These are phyloP conservation scores for Antechinus stuartii DNA, from an alignment of 2,113 vertebrate genomes.

Conservation along the genomic window DNA sequence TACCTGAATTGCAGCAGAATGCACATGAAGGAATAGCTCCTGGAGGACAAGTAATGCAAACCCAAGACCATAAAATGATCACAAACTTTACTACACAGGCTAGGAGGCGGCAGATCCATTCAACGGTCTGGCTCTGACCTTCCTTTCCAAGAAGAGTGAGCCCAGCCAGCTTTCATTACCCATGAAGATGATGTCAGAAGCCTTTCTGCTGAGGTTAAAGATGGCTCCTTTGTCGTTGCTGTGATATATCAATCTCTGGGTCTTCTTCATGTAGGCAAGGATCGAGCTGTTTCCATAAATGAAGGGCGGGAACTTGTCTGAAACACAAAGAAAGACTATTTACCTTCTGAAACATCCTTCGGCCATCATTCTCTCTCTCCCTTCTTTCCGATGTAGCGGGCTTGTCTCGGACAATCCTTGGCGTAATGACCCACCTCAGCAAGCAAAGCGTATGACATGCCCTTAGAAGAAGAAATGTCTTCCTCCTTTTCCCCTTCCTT, in stretches of 20 bases:
- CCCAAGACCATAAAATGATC: neutral
- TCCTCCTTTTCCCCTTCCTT: neutral
- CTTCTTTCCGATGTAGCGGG: neutral
- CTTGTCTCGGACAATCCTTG: neutral
- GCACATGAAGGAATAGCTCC: neutral
- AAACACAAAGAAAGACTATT: conserved; percentile 33
- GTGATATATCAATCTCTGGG: neutral
- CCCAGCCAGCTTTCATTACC: conserved; percentile 51
- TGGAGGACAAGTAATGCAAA: neutral
- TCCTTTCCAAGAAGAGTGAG: neutral
- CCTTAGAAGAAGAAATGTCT: neutral
- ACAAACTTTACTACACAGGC: neutral
- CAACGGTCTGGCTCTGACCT: conserved; percentile 8
- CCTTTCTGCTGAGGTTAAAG: conserved; percentile 37
- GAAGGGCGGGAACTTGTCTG: conserved; percentile 67
- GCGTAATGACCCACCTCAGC: neutral
- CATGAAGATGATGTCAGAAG: conserved; percentile 7
- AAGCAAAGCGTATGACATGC: neutral
- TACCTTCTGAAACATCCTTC: neutral
- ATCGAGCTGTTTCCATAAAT: neutral
- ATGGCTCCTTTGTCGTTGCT: neutral
- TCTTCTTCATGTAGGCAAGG: conserved; percentile 24
- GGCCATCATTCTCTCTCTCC: neutral
- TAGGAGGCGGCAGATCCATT: neutral
- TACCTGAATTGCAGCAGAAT: neutral